Conservation (phyloP, 2,797 vertebrate species). For the Eulemur rubriventer region DNA sequence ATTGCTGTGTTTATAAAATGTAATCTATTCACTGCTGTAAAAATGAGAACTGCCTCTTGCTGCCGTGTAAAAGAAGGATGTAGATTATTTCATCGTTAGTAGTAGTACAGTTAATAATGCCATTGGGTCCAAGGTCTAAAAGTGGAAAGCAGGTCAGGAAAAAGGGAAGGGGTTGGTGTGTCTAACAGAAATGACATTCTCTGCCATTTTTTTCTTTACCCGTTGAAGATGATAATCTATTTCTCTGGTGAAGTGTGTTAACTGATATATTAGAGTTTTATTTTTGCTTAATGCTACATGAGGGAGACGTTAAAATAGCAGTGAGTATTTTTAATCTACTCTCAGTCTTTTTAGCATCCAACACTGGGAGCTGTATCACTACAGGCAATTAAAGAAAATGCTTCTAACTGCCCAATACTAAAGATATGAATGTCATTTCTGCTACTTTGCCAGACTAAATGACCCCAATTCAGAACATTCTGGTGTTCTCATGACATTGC, state of each 20-base stretch:
- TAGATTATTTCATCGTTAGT: neutral
- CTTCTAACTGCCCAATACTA: neutral
- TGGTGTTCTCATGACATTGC: neutral
- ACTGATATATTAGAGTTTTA: slow-evolving; percentile 24
- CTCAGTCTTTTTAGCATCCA: slow-evolving; percentile 3
- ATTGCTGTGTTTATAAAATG: neutral
- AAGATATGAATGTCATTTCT: slow-evolving; percentile 16
- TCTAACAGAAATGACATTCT: neutral
- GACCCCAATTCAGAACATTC: neutral
- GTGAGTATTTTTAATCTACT: slow-evolving; percentile 28
- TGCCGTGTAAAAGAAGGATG: neutral
- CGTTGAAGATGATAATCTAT: neutral
- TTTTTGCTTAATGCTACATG: slow-evolving; percentile 18
- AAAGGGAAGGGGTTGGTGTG: neutral
- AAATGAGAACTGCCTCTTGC: neutral
- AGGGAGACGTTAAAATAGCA: slow-evolving; percentile 26
- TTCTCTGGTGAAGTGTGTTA: slow-evolving; percentile 5
- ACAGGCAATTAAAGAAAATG: neutral
- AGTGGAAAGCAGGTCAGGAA: neutral
- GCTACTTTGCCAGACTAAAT: slow-evolving; percentile 39
- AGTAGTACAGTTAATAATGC: neutral
- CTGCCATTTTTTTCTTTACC: neutral
- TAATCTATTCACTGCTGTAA: neutral
- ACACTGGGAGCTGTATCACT: neutral
- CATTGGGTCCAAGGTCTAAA: neutral